A percentile compares a stretch with the other conserved stretches of the same genome.
Evolutionary conservation across 2,888 invertebrate genomes (phyloP).

Genomic region (Papilio elwesi): DNA sequence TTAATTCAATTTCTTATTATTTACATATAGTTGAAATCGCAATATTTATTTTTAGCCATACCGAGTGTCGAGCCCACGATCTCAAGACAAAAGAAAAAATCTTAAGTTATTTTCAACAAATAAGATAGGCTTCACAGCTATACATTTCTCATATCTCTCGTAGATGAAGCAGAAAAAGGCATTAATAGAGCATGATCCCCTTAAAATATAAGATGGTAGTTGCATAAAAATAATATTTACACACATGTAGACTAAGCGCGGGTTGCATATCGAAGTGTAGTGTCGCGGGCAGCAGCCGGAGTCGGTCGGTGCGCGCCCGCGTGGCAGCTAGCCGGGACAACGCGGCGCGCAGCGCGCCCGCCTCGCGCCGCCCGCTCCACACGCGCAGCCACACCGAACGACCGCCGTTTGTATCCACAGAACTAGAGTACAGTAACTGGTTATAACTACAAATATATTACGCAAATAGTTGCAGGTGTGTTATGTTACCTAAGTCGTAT

Average conservation of each 20-base stretch:
- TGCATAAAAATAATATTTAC: conserved; percentile 27
- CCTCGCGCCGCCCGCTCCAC: conserved; percentile 70
- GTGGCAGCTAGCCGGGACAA: conserved; percentile 66
- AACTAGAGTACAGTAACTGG: conserved; percentile 49
- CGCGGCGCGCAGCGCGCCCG: conserved; percentile 66
- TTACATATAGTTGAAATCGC: no score
- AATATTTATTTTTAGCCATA: no score
- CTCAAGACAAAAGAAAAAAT: no score
- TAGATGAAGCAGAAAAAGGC: no score
- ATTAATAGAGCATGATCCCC: neutral
- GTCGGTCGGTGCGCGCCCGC: conserved; percentile 57
- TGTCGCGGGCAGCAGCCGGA: conserved; percentile 82
- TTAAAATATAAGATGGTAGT: neutral
- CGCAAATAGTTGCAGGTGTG: no score
- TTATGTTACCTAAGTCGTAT: no score
- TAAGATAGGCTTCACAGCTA: no score
- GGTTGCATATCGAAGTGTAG: conserved; percentile 89
- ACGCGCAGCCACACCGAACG: conserved; percentile 68
- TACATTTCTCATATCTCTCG: no score
- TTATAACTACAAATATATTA: neutral
- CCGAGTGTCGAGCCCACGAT: no score
- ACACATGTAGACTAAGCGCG: conserved; percentile 86
- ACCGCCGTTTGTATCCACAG: conserved; percentile 59
- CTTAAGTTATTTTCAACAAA: no score
- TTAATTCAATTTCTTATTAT: no score